These are phyloP conservation scores for Alces alces DNA, from an alignment of 2,113 vertebrate species.

Conservation along the genomic window DNA sequence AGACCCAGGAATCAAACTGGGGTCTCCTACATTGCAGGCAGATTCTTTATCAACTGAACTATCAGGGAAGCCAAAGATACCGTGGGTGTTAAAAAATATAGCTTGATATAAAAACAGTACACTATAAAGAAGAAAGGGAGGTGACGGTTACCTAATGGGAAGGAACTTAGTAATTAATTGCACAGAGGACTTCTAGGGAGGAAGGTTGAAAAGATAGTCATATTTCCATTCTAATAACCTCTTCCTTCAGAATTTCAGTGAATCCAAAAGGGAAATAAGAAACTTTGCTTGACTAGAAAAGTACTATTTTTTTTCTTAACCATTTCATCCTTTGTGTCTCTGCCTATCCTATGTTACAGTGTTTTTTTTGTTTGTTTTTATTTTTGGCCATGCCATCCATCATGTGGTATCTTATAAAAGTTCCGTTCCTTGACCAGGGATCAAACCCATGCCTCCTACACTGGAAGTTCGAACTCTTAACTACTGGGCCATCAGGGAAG, in stretches of 20 bases:
- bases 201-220: neutral
- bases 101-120: neutral
- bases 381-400: neutral
- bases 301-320: neutral
- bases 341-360: neutral
- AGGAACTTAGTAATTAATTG: neutral
- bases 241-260: neutral
- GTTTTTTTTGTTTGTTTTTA: neutral
- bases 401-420: neutral
- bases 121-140: neutral
- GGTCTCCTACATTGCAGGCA: neutral
- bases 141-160: neutral
- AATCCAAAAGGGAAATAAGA: neutral
- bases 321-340: neutral
- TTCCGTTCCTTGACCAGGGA: rapidly evolving
- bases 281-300: neutral
- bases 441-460: neutral
- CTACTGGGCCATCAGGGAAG: neutral
- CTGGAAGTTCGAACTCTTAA: neutral
- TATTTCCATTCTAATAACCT: neutral
- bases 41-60: neutral
- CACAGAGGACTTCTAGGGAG: too few species aligned
- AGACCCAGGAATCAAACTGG: neutral
- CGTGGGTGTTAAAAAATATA: neutral
- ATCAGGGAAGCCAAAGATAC: neutral